phyloP scores from a whole-genome alignment of 2,797 vertebrate species.

The Acanthornis magna region DNA sequence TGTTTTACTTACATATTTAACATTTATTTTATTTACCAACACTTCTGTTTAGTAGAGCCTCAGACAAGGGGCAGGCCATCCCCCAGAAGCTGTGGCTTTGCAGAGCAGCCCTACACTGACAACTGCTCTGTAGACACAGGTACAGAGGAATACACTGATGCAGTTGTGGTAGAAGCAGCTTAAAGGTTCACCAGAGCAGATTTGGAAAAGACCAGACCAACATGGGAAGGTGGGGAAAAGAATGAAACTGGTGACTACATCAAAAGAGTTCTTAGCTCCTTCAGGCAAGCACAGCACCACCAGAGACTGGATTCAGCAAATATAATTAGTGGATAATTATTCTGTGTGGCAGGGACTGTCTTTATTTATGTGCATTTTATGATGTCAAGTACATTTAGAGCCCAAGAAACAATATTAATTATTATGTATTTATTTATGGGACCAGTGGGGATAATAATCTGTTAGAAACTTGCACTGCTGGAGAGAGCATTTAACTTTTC shows the following conservation, averaged over 20 bases:
- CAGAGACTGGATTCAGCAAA: background rate
- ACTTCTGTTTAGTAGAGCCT: background rate
- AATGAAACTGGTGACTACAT: background rate
- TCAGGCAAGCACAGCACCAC: background rate
- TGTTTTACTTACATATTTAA: background rate
- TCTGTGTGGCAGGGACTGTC: background rate
- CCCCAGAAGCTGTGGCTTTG: background rate
- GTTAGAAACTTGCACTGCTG: background rate
- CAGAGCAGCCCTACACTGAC: background rate
- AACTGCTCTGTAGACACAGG: rapidly evolving
- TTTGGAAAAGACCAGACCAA: background rate
- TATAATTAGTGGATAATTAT: background rate
- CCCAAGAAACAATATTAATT: background rate
- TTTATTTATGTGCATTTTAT: background rate
- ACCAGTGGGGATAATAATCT: background rate
- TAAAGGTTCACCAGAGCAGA: background rate
- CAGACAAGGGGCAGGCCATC: background rate
- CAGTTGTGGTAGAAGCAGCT: background rate
- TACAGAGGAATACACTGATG: background rate
- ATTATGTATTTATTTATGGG: background rate
- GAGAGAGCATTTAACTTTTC: background rate
- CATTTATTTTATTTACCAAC: background rate
- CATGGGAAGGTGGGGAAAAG: background rate
- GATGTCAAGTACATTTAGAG: background rate
- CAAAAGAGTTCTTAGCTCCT: background rate